Conservation (phyloP, 2,113 vertebrate genomes). For the Ascaphus truei region DNA sequence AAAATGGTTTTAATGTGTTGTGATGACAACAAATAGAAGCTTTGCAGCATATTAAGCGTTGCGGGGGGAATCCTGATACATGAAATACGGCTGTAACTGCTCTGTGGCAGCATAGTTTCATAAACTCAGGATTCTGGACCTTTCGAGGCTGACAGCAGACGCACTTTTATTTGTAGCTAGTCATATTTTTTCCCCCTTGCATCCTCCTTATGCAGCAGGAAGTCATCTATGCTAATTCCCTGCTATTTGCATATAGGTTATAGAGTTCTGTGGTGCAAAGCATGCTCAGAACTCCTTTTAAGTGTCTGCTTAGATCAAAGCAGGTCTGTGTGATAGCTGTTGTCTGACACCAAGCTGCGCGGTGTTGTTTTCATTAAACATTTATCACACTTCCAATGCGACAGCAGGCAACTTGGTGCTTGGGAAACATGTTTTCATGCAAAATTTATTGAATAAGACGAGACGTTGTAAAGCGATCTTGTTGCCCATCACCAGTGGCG, state of each 20-base stretch:
- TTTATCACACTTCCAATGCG: conserved; percentile 88
- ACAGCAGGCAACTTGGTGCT: conserved; percentile 91
- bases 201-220: conserved; percentile 55
- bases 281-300: conserved; percentile 60
- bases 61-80: neutral
- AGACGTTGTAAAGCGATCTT: conserved; percentile 78
- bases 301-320: conserved; percentile 88
- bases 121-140: conserved; percentile 44
- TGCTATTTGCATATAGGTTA: conserved; percentile 82
- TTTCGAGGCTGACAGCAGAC: conserved; percentile 49
- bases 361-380: conserved; percentile 99
- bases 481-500: conserved; percentile 78
- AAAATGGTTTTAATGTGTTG: no score
- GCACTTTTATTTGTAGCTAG: conserved; percentile 49
- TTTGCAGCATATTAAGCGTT: neutral
- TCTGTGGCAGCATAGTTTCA: conserved; percentile 43
- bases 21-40: neutral
- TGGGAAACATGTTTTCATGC: conserved; percentile 86
- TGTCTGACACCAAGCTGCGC: conserved; percentile 83
- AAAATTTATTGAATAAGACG: conserved; percentile 92
- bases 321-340: conserved; percentile 71
- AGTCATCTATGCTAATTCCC: conserved; percentile 68
- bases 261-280: conserved; percentile 61
- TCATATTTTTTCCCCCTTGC: conserved; percentile 39
- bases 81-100: conserved; percentile 21